Base-by-base conservation (phyloP, 2,113 vertebrate genomes). In the Lepisosteus oculatus region DNA sequence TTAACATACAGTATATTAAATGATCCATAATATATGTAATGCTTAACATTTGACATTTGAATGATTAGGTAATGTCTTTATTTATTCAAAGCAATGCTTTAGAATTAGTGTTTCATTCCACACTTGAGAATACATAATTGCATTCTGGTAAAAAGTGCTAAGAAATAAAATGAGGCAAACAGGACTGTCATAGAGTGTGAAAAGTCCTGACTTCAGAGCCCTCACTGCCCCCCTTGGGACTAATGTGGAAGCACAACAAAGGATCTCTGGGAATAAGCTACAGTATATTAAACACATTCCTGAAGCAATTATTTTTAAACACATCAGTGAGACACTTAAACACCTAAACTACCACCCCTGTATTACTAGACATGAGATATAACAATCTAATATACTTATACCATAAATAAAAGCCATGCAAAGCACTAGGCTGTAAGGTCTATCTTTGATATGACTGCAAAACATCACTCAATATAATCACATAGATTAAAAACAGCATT, bases 191-290 rank as follows among this genome's bases (percentile, higher is more conserved):
- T 8, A 13, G 14, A 51, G 57, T n/a, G 13, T 59, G 57, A 59
- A n/a, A 59, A 59, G 9, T 13, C 8, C 13, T 2, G 2, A 59
- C 57, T 59, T 59, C n/a, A 59, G 14, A 59, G 14, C 57, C 11
- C 12, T 59, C 11, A 59, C 57, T n/a, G 57, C n/a, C n/a, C n/a
- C n/a, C 57, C 17, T 9, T 11, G n/a, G 62, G 9, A 11, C 29
- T 8, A 43, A 41, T 11, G 42, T 65, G 62, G 62, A 65, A 65
- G 42, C 9, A 65, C 62, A 65, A 65, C 62, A 65, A 65, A 65
- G 0, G 42, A 41, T 65, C 42, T 65, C 3, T 42, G 62, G 29
- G 42, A 43, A 29, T 42, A 42, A 29, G 9, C 3, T 12, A 17
- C 15, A 17, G 15, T 17, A 42, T 65, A 65, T 17, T 65, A 65